Evolutionary conservation across 2,888 invertebrate genomes (phyloP), one percentile per base, ranked within the genome.

Genomic region (Strigamia transsilvanica): DNA sequence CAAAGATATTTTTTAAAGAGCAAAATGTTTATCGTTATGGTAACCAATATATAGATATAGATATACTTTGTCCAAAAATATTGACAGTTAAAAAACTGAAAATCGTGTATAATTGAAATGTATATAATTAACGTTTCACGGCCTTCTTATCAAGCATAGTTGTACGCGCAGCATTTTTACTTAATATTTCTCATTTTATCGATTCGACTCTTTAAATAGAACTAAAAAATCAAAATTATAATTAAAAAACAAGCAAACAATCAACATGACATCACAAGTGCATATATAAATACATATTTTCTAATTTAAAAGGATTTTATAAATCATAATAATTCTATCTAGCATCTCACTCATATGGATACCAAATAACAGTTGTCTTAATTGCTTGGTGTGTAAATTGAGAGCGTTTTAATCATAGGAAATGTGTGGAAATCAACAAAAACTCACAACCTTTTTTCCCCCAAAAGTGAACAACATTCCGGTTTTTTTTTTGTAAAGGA

Each of bases 1-100:
- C 66, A 66, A 66, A 27, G 66, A 51, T 18, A 51, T 51, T 51
- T 46, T 51, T 51, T 15, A 66, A 23, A 66, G 66, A 27, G 4
- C 34, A 34, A 34, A 66, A 66, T 23, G 23, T 66, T 27, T 9
- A n/a, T 66, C 6, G 32, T 66, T 23, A 27, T 27, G 66, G 27
- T 27, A 66, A 66, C 66, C 23, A 66, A 51, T 51, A 51, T 51
- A 51, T 51, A 51, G 3, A 66, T 66, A 51, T 66, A 66, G 4
- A 66, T 66, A 66, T 23, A 66, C 66, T 23, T 66, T 23, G 32
- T 66, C 66, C 66, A 66, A 66, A 66, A 66, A 66, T 66, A 66
- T 23, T 27, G 51, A 66, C 66, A 66, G 66, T 66, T 66, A 66
- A 66, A 66, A 66, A 66, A 66, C 66, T 66, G 7, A 66, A 66